These are phyloP conservation scores for Bemisia tabaci DNA, from an alignment of 1,140 invertebrate genomes.

Conservation along the genomic window DNA sequence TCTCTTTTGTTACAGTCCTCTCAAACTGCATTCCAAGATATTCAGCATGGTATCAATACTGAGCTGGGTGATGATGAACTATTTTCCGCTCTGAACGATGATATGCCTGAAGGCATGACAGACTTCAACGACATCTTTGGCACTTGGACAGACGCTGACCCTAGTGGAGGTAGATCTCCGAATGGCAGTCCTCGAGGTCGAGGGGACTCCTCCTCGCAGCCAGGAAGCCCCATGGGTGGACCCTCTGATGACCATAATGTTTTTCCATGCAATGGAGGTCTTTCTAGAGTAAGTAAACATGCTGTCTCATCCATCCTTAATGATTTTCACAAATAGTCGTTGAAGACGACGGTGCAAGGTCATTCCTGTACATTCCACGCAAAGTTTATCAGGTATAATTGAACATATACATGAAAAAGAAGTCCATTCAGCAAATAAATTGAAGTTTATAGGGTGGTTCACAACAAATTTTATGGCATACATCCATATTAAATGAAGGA, in stretches of 20 bases:
- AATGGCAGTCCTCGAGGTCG: conserved; percentile 36
- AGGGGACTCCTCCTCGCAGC: conserved; percentile 31
- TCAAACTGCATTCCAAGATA: conserved; percentile 67
- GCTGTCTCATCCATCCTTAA: conserved; percentile 5
- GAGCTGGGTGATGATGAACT: conserved; percentile 62
- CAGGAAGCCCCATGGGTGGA: conserved; percentile 44
- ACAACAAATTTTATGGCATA: too few species aligned
- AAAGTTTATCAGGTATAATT: too few species aligned
- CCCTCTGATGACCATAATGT: conserved; percentile 42
- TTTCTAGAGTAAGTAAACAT: conserved; percentile 27
- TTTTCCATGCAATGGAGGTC: conserved; percentile 40
- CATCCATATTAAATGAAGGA: too few species aligned
- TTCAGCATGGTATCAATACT: conserved; percentile 55
- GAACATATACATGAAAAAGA: too few species aligned
- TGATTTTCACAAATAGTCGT: conserved; percentile 6
- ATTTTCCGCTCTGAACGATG: conserved; percentile 47
- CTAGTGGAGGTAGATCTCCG: conserved; percentile 39
- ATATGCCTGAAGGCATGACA: conserved; percentile 58
- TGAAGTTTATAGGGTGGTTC: too few species aligned
- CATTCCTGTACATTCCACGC: too few species aligned
- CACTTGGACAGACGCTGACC: conserved; percentile 47
- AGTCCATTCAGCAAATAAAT: too few species aligned
- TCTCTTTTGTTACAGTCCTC: conserved; percentile 46
- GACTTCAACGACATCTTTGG: conserved; percentile 57
- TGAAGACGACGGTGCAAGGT: too few species aligned